These are phyloP conservation scores for Cervus canadensis DNA, from an alignment of 2,113 vertebrate genomes.

Conservation along the genomic window DNA sequence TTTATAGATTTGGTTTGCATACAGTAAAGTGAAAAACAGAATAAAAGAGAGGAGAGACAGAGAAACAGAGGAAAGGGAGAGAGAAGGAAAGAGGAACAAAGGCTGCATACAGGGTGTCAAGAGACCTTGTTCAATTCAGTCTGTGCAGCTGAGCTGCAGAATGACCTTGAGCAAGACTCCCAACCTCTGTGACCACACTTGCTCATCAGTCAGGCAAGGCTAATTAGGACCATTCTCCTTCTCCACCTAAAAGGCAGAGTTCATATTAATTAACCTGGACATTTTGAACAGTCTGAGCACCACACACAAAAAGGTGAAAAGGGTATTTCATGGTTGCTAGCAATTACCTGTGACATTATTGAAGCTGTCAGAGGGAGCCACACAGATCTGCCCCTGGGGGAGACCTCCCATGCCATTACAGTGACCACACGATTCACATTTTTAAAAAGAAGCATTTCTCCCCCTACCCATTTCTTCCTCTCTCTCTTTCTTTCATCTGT, in stretches of 20 bases:
- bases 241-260: not conserved
- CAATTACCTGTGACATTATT: constrained; percentile 61
- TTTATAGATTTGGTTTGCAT: not conserved
- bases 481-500: not conserved
- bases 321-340: constrained; percentile 20
- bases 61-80: not conserved
- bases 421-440: not conserved
- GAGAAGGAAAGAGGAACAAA: not conserved
- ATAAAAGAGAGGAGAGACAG: not conserved
- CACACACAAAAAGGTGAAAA: constrained; percentile 41
- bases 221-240: constrained; percentile 48
- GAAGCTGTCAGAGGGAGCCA: constrained; percentile 32
- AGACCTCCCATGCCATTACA: not conserved
- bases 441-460: not conserved
- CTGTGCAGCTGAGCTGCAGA: not conserved
- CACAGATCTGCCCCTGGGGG: not conserved
- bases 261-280: constrained; percentile 56
- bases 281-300: not conserved
- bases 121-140: not conserved
- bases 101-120: not conserved
- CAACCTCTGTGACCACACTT: not conserved
- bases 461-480: not conserved
- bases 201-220: constrained; percentile 21
- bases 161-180: not conserved
- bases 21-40: not conserved